phyloP scores from a whole-genome alignment of 2,113 vertebrate species.

The Pluvianellus socialis region DNA sequence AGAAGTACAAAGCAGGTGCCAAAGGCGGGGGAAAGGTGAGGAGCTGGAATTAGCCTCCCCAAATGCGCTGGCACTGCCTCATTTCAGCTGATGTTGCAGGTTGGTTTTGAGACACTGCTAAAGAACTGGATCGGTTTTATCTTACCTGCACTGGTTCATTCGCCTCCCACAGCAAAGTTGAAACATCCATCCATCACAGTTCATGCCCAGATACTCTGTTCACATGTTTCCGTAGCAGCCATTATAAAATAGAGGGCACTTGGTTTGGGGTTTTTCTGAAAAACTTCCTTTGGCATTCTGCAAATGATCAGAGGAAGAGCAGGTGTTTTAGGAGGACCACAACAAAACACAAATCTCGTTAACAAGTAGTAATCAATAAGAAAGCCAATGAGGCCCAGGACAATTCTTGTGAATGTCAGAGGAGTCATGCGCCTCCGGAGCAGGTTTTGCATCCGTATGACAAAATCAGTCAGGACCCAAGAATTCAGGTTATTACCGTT shows the following conservation, averaged over 20 bases:
- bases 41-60: background rate
- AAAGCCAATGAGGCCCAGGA: background rate
- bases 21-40: background rate
- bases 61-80: background rate
- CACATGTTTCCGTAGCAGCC: background rate
- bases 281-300: background rate
- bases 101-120: background rate
- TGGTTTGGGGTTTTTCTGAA: background rate
- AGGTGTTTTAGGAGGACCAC: background rate
- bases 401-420: background rate
- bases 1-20: background rate
- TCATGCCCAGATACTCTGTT: background rate
- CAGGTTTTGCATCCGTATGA: background rate
- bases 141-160: background rate
- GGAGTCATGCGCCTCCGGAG: background rate
- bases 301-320: background rate
- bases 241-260: background rate
- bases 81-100: background rate
- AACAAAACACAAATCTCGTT: background rate
- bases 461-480: background rate
- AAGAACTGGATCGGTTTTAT: background rate
- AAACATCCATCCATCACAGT: background rate
- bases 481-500: background rate
- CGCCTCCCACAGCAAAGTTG: background rate
- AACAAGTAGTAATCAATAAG: background rate